Evolutionary conservation across 1,140 invertebrate genomes (phyloP), one percentile per base, ranked within the genome.

Genomic region (Achroia grisella): DNA sequence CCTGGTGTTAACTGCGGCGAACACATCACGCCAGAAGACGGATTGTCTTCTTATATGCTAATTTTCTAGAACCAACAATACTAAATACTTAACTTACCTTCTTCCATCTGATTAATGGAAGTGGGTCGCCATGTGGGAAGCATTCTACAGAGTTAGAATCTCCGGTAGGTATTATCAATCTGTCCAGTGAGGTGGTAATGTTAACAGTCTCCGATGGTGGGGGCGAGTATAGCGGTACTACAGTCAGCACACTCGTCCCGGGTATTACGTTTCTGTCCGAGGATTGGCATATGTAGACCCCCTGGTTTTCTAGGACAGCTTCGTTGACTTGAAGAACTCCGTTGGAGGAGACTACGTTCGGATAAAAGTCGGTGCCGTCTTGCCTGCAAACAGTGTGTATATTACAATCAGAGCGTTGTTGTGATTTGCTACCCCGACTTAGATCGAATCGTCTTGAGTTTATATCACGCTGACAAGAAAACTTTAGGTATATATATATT

Each of bases 281-380:
- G 0, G 90, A 89, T 2, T 89, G 91, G 71, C 97, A 98, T 3
- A 94, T 86, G 71, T 98, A 98, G 8, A 89, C 78, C 0, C 96
- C 97, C 14, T 91, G 89, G 69, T 97, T 93, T 9, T 87, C 87
- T 4, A 86, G 84, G 3, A 78, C 85, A 0, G 93, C 89, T 51
- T 91, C 89, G 0, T 86, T 80, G 9, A 98, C 91, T 12, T 89
- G 92, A 8, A 98, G 77, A 0, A 91, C 73, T 9, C 95, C 95
- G 55, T 92, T 89, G 4, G 86, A 68, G 33, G 89, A 77, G 64
- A 87, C 61, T 34, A 88, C 64, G 88, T 90, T 82, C 62, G 84
- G 39, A 14, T 90, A 89, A 6, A 95, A 65, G n/a, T 73, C 67
- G 1, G 87, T 69, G 3, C 88, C 89, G 8, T 83, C 71, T 73